Evolutionary conservation across 1,140 invertebrate genomes (phyloP), one percentile per base, ranked within the genome.

Genomic region (Trachelipus rathkii): DNA sequence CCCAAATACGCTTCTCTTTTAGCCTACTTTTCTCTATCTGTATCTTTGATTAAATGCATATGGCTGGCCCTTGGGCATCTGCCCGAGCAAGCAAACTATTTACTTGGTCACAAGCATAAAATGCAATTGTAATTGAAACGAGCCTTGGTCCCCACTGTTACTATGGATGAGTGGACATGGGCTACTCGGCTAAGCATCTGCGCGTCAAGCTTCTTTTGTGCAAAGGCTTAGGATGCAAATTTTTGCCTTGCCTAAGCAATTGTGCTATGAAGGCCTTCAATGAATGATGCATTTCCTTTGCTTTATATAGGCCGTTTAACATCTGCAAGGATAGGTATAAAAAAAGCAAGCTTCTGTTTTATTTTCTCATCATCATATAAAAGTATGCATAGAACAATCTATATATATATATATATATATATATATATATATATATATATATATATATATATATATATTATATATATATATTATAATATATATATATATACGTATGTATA

Each of bases 371-470:
- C 1, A 60, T 60, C 1, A 60, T 60, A 60, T 15, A 19, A 60
- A 15, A 60, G 15, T 50, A 15, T 15, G 46, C 15, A 50, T 10
- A 50, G 15, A 15, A 19, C 1, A 8, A 60, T 15, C 8, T 60
- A 19, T 60, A 60, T 60, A 60, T 60, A 60, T 60, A 60, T 19
- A 60, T 19, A 60, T 60, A 60, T 60, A 60, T 60, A 60, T 15
- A 60, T 60, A 60, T 60, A 60, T 60, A 60, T 60, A 60, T 60
- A 60, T 60, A 60, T 60, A 60, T 60, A 60, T 60, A 60, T 60
- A 60, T 60, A 60, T 60, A 60, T 60, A 60, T 60, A 60, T 60
- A 60, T 60, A 60, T 60, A 60, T 60, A 15, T 15, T 60, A 60
- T 60, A 60, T 33, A 33, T 33, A 33, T 33, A 33, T 60, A 60